A percentile compares a stretch with the other conserved stretches of the same genome.
phyloP scores from a whole-genome alignment of 2,888 invertebrate genomes.

The Cephus sareptanus region DNA sequence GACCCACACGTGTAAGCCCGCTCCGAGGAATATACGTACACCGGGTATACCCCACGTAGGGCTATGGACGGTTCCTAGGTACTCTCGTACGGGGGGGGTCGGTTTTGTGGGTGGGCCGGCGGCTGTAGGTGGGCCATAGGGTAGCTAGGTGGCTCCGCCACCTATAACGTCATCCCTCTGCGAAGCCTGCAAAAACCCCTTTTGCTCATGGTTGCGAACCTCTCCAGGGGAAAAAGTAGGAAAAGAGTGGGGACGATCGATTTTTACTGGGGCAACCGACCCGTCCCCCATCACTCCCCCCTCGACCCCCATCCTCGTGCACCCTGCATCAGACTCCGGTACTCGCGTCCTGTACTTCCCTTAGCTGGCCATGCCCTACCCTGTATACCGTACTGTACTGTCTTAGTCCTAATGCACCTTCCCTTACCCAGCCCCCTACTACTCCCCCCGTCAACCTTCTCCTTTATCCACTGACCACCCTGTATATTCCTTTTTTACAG shows the following conservation, averaged over 20 bases:
- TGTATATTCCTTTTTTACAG: not conserved
- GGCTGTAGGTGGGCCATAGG: too few species aligned
- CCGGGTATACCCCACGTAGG: not conserved
- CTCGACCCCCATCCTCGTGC: slow-evolving; percentile 53
- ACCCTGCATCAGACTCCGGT: slow-evolving; percentile 42
- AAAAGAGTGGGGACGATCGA: slow-evolving; percentile 67
- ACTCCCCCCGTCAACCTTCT: not conserved
- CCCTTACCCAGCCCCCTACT: not conserved
- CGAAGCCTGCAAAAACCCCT: slow-evolving; percentile 49
- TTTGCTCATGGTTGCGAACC: slow-evolving; percentile 43
- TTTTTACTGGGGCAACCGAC: slow-evolving; percentile 67
- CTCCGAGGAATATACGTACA: not conserved
- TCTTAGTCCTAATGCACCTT: slow-evolving; percentile 32
- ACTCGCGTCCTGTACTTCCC: slow-evolving; percentile 29
- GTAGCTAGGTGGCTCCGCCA: too few species aligned
- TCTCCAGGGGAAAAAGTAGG: slow-evolving; percentile 56
- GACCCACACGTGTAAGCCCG: slow-evolving; percentile 23
- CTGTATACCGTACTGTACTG: slow-evolving; percentile 32
- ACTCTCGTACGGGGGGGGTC: too few species aligned
- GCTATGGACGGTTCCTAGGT: too few species aligned
- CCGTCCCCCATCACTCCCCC: slow-evolving; percentile 44
- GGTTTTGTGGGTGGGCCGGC: too few species aligned
- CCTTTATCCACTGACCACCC: not conserved
- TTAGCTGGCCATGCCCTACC: slow-evolving; percentile 47
- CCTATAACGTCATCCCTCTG: slow-evolving; percentile 24